Evolutionary conservation across 2,888 invertebrate genomes (phyloP), one percentile per base, ranked within the genome.

Genomic region (Aleiodes leptofemur): DNA sequence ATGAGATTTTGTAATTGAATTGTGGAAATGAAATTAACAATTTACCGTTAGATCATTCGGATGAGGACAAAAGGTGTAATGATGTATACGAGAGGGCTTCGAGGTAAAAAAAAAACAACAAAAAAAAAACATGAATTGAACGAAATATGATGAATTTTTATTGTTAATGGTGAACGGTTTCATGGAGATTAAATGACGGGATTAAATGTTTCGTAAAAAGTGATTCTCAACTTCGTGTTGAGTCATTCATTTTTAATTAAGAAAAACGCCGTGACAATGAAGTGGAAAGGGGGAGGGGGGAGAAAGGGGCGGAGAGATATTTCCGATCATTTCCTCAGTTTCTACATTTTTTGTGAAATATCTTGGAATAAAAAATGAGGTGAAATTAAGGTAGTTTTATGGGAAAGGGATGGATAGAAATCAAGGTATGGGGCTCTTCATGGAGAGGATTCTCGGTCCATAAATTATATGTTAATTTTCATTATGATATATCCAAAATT

Each of bases 161-260:
- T 71, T 74, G 69, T 74, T 59, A 74, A 23, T 68, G 57, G 69
- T 69, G 61, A 66, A 73, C 34, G 53, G 23, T 57, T 43, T 72
- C 51, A 48, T 53, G 16, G 56, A 66, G 66, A 69, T 66, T 14
- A 57, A 50, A 76, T 76, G 78, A 74, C 73, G 71, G 71, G 72
- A 72, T 69, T 73, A 77, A 72, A 79, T 72, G 59, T 69, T 74
- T 78, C 78, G 77, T 61, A 31, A 57, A 74, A 71, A 64, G 76
- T 76, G 73, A 69, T 68, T 76, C 74, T 78, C 77, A 77, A 31
- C 50, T 68, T 85, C 81, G 79, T 83, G 88, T 83, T 84, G 83
- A 88, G 86, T 88, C 88, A 88, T 83, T 86, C 85, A 83, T 84
- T 87, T 86, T 87, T 87, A 88, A 88, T 88, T 88, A 88, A 84